A percentile compares a stretch with the other conserved stretches of the same genome.
Evolutionary conservation across 1,140 invertebrate species (phyloP).

Genomic region (Pseudomyrmex concolor): DNA sequence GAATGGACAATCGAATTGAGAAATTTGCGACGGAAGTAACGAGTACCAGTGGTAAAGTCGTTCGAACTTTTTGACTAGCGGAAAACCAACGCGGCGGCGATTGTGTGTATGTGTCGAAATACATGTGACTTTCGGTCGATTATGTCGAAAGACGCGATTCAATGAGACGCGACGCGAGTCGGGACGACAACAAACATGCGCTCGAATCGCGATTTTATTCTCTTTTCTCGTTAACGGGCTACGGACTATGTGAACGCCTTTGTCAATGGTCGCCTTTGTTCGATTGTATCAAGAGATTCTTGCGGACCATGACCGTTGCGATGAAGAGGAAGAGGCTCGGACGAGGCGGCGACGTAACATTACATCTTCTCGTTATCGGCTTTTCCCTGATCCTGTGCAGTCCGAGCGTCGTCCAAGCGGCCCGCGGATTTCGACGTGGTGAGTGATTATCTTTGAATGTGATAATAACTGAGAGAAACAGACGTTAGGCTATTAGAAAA

Average conservation of each 20-base stretch:
- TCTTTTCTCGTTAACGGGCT: conserved; percentile 33
- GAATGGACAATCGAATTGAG: too few species aligned
- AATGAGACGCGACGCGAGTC: conserved; percentile 26
- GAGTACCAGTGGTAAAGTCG: neutral
- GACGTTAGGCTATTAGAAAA: too few species aligned
- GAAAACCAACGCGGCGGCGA: too few species aligned
- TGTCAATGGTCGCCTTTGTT: conserved; percentile 68
- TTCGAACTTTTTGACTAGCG: neutral
- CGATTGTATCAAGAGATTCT: conserved; percentile 60
- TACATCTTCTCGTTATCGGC: conserved; percentile 67
- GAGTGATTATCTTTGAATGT: conserved; percentile 35
- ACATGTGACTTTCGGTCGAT: too few species aligned
- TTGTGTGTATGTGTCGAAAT: too few species aligned
- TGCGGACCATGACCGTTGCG: conserved; percentile 76
- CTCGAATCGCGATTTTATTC: conserved; percentile 9
- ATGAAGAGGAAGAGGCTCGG: conserved; percentile 50
- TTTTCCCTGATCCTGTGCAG: conserved; percentile 70
- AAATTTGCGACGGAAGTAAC: too few species aligned
- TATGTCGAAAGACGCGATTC: neutral
- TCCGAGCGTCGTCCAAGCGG: conserved; percentile 70
- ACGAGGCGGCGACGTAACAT: conserved; percentile 55
- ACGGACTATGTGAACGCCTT: conserved; percentile 39
- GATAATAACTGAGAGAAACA: too few species aligned
- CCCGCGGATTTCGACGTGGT: conserved; percentile 78
- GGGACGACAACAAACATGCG: neutral